Conservation (phyloP, 64 coral and sea anemone genomes). For the Montipora cactus region DNA sequence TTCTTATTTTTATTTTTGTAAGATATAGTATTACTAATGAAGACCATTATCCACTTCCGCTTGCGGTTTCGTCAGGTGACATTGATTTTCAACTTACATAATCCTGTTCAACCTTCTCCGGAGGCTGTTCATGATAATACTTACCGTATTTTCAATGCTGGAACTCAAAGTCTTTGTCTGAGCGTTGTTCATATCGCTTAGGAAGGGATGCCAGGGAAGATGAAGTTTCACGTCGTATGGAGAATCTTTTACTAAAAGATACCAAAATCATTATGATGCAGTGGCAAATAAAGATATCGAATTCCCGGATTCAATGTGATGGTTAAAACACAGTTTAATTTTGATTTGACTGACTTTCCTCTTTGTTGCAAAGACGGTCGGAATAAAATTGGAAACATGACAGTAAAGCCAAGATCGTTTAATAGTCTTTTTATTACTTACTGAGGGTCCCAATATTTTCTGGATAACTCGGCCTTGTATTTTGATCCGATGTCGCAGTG, state of each 20-base stretch:
- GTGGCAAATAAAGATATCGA: too few species aligned
- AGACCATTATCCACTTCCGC: too few species aligned
- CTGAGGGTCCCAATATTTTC: neutral
- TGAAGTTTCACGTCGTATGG: slow-evolving; percentile 65
- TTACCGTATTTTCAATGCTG: slow-evolving; percentile 54
- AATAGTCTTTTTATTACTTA: neutral
- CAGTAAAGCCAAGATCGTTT: neutral
- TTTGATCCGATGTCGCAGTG: neutral
- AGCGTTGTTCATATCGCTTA: slow-evolving; percentile 42
- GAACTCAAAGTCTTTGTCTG: slow-evolving; percentile 33
- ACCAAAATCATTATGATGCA: neutral
- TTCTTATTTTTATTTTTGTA: too few species aligned
- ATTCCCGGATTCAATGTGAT: too few species aligned
- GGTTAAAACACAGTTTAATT: too few species aligned
- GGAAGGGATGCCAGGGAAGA: slow-evolving; percentile 52
- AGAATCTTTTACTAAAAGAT: slow-evolving; percentile 59
- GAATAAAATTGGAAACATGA: too few species aligned
- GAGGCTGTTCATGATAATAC: neutral
- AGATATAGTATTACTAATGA: too few species aligned
- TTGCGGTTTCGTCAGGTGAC: too few species aligned
- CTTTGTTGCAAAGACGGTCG: too few species aligned
- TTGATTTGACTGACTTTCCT: too few species aligned
- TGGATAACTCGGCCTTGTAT: neutral
- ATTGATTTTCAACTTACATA: too few species aligned
- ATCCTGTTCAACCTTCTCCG: too few species aligned